phyloP scores from a whole-genome alignment of 2,113 vertebrate species.

The Corapipo altera region DNA sequence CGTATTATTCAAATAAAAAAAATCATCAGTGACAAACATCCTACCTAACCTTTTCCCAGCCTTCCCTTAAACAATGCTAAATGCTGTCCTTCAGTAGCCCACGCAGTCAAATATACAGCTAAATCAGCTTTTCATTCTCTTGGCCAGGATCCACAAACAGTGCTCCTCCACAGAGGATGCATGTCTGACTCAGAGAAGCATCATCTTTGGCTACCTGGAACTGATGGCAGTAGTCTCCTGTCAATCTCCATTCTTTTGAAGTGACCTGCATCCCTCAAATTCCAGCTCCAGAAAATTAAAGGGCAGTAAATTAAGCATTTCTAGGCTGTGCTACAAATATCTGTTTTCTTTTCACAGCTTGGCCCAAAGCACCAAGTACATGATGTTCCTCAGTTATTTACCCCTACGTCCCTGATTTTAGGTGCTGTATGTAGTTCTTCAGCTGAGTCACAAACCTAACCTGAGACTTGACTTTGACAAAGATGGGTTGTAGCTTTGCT shows the following conservation, averaged over 20 bases:
- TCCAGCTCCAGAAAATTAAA: background rate
- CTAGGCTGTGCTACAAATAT: background rate
- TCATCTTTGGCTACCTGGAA: background rate
- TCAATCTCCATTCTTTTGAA: background rate
- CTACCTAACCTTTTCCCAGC: background rate
- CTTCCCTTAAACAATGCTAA: constrained; percentile 13
- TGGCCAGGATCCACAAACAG: background rate
- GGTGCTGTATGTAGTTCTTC: background rate
- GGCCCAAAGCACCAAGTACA: background rate
- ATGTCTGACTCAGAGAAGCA: background rate
- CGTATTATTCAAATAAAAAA: constrained; percentile 8
- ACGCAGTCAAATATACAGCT: background rate
- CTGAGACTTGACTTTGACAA: background rate
- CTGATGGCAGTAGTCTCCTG: background rate
- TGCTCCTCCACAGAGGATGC: background rate
- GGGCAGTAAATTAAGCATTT: background rate
- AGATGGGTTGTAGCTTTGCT: background rate
- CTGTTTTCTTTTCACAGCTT: background rate
- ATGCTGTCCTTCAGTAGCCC: background rate
- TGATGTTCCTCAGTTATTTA: background rate
- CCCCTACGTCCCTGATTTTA: background rate
- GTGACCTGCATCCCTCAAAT: background rate
- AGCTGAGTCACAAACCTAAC: background rate
- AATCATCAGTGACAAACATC: background rate
- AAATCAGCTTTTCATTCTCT: constrained; percentile 29